These are phyloP conservation scores for Onychomys arenicola DNA, from an alignment of 2,797 vertebrate genomes.

Conservation along the genomic window DNA sequence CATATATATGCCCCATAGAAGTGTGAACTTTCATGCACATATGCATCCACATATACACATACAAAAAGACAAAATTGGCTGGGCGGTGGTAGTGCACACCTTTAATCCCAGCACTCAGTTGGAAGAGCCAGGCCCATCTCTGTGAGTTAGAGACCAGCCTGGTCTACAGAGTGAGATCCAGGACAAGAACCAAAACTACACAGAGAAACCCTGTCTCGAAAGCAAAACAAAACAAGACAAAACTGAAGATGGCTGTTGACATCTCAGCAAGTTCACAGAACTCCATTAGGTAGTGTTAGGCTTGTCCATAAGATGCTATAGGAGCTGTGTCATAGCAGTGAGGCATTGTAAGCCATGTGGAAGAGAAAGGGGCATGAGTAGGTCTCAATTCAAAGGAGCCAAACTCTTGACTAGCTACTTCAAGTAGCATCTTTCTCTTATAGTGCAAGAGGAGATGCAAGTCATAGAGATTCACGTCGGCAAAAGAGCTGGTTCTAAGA, in stretches of 20 bases:
- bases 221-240: not conserved
- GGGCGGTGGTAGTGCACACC: fast-evolving
- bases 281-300: conserved; percentile 91
- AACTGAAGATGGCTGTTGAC: conserved; percentile 85
- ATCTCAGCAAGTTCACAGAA: conserved; percentile 93
- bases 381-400: conserved; percentile 82
- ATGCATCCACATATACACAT: not conserved
- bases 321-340: conserved; percentile 78
- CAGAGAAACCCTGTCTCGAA: too few species aligned
- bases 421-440: conserved; percentile 51
- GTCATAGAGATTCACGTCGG: conserved; percentile 49
- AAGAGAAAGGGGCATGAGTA: conserved; percentile 78
- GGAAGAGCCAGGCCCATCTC: too few species aligned
- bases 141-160: too few species aligned
- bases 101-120: too few species aligned
- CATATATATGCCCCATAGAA: not conserved
- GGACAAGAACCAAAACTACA: too few species aligned
- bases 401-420: conserved; percentile 75
- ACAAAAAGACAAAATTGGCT: not conserved
- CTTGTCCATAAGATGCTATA: conserved; percentile 84
- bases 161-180: too few species aligned
- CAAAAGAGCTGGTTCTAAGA: conserved; percentile 55
- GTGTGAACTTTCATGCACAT: not conserved
- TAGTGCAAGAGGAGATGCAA: not conserved
- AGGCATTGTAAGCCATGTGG: conserved; percentile 78